Evolutionary conservation across 2,888 invertebrate species (phyloP), one percentile per base, ranked within the genome.

Genomic region (Cryptus viduatorius): DNA sequence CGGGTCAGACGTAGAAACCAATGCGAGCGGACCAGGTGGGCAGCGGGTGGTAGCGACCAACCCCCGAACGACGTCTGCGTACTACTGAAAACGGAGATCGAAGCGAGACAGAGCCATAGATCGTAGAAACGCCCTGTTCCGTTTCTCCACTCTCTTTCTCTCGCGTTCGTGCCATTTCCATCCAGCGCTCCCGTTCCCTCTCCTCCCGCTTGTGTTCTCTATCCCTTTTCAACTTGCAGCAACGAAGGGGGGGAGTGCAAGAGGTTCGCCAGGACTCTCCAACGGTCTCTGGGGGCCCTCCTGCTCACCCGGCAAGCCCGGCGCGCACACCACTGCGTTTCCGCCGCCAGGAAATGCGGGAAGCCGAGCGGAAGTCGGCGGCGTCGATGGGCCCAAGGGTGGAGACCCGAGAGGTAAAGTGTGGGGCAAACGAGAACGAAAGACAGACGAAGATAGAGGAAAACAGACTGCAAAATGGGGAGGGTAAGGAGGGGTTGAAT

Each of bases 1-100:
- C 89, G 86, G 90, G 85, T 91, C 92, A 93, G 89, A 93, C 90
- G 92, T 93, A 93, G 93, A 93, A 93, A 93, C 92, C 92, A 93
- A 93, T 93, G 91, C 91, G 90, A 89, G 89, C 81, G 78, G 82
- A 78, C 85, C 88, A 89, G 89, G 87, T 90, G 88, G 89, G 56
- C 64, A 67, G 67, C 76, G 50, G 69, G 87, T 88, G 87, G 86
- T 88, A 86, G 86, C 86, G 86, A 82, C 83, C 86, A 73, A 83
- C 80, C 80, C 84, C 73, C 83, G 82, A 73, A 59, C 83, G 79
- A 82, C 85, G 86, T 85, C 86, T 85, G 85, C 85, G 85, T 82
- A 82, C 79, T 82, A 64, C 82, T 77, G 75, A 79, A 75, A 80
- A 56, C 75, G 42, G 48, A 50, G 64, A 37, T 12, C 67, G 59